These are phyloP conservation scores for Temnothorax unifasciatus DNA, from an alignment of 2,888 invertebrate genomes.

Conservation along the genomic window DNA sequence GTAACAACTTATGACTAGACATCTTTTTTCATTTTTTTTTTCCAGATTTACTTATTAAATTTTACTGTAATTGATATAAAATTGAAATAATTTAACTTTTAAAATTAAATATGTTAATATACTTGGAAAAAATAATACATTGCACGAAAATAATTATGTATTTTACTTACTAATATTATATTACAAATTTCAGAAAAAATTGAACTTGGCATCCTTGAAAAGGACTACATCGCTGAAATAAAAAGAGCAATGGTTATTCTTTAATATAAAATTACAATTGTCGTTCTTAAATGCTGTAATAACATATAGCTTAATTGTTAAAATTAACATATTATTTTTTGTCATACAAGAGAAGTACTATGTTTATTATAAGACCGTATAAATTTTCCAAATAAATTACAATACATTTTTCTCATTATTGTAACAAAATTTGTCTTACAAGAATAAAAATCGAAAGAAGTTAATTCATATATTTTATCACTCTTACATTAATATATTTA, in stretches of 20 bases:
- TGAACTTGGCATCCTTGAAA: constrained; percentile 75
- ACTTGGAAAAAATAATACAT: neutral
- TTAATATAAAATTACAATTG: neutral
- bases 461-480: neutral
- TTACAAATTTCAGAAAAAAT: constrained; percentile 75
- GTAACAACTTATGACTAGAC: neutral
- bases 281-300: neutral
- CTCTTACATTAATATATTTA: neutral
- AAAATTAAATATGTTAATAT: neutral
- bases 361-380: neutral
- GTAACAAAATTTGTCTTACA: neutral
- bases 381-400: neutral
- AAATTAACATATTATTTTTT: constrained; percentile 2
- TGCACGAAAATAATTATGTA: neutral
- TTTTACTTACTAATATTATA: constrained; percentile 39
- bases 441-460: neutral
- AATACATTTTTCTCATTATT: neutral
- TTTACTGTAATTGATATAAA: neutral
- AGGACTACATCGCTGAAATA: neutral
- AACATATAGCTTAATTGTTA: neutral
- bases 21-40: neutral
- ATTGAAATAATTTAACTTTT: neutral
- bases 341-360: neutral
- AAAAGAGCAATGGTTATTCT: neutral
- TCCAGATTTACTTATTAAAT: neutral